Conservation (phyloP, 2,797 vertebrate genomes). For the Bucorvus abyssinicus region DNA sequence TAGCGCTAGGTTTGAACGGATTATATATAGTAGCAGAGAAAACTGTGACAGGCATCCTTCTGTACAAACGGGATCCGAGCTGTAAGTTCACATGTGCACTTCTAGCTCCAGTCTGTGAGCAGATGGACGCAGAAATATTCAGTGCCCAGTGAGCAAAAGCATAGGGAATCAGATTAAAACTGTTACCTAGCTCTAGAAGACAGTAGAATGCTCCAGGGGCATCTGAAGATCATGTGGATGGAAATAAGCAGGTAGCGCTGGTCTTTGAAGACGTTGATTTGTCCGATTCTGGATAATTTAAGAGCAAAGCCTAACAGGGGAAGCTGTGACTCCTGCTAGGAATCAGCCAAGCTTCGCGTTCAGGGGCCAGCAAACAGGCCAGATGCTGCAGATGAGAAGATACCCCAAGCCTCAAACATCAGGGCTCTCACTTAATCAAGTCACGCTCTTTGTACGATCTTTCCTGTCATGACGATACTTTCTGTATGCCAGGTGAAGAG, state of each 20-base stretch:
- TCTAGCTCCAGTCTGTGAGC: background rate
- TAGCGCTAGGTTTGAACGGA: background rate
- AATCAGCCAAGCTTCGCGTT: background rate
- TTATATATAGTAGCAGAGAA: background rate
- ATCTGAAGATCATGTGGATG: background rate
- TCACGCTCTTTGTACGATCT: background rate
- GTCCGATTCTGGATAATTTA: conserved; percentile 8
- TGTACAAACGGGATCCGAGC: background rate
- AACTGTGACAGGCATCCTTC: background rate
- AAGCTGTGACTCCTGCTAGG: conserved; percentile 15
- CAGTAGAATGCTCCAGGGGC: background rate
- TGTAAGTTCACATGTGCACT: background rate
- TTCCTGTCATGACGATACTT: background rate
- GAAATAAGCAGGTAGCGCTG: conserved; percentile 8
- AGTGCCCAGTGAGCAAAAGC: background rate
- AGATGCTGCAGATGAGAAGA: conserved; percentile 4
- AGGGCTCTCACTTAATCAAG: background rate
- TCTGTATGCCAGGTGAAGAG: background rate
- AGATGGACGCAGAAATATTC: conserved; percentile 27
- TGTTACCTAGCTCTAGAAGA: background rate
- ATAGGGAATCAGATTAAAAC: conserved; percentile 4
- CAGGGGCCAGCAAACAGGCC: background rate
- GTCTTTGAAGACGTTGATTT: background rate
- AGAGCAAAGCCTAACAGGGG: background rate
- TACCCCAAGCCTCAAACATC: background rate